These are phyloP conservation scores for Percopsis omiscomaycus DNA, from an alignment of 2,797 vertebrate species.

Conservation along the genomic window DNA sequence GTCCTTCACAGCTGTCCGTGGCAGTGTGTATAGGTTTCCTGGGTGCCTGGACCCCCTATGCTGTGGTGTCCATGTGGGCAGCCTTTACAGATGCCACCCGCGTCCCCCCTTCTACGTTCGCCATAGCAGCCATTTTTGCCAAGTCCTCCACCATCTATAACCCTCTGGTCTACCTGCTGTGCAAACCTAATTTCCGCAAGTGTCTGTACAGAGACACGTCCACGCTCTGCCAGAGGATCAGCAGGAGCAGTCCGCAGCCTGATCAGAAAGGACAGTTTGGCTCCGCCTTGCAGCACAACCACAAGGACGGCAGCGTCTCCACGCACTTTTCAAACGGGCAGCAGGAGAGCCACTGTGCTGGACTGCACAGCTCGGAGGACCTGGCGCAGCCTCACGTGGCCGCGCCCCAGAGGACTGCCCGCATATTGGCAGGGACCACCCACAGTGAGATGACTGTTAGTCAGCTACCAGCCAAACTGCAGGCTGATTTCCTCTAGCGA, in stretches of 20 bases:
- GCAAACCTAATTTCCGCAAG: slow-evolving; percentile 85
- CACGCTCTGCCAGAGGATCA: slow-evolving; percentile 68
- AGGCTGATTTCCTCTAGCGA: slow-evolving; percentile 63
- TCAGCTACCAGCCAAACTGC: slow-evolving; percentile 58
- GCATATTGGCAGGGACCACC: slow-evolving; percentile 61
- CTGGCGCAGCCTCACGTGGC: slow-evolving; percentile 32
- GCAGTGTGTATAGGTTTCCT: slow-evolving; percentile 86
- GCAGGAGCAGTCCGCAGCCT: slow-evolving; percentile 59
- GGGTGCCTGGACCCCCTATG: slow-evolving; percentile 84
- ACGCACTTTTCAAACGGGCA: slow-evolving; percentile 62
- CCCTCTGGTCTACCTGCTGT: slow-evolving; percentile 82
- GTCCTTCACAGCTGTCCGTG: slow-evolving; percentile 79
- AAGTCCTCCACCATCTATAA: slow-evolving; percentile 89
- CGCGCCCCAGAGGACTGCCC: slow-evolving; percentile 64
- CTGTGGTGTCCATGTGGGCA: slow-evolving; percentile 81
- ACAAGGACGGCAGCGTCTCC: slow-evolving; percentile 64
- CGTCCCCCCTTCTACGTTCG: slow-evolving; percentile 78
- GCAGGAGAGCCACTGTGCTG: slow-evolving; percentile 59
- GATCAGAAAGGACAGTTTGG: slow-evolving; percentile 40
- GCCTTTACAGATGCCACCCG: slow-evolving; percentile 71
- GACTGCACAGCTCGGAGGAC: slow-evolving; percentile 57
- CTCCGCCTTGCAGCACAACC: slow-evolving; percentile 48
- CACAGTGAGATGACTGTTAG: slow-evolving; percentile 67
- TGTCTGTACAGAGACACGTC: slow-evolving; percentile 76
- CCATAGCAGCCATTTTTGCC: slow-evolving; percentile 80